Percentiles rank a stretch among this genome's conserved stretches.
These are phyloP conservation scores for Eristalis pertinax DNA, from an alignment of 2,888 invertebrate genomes.

Conservation along the genomic window DNA sequence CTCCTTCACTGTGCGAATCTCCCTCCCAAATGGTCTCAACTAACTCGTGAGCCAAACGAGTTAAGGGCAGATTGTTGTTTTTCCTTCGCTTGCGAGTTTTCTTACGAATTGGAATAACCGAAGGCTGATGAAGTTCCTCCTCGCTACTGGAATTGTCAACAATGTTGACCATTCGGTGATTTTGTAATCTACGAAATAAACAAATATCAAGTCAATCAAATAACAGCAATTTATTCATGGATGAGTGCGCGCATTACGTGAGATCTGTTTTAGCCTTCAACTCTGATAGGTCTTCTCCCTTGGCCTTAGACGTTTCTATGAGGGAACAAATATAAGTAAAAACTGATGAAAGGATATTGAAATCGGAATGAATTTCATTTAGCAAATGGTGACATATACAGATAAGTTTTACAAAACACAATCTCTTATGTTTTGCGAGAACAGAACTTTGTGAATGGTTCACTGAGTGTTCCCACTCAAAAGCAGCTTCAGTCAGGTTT, in stretches of 20 bases:
- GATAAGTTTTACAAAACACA: no score
- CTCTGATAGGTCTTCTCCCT: constrained; percentile 64
- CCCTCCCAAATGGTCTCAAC: constrained; percentile 85
- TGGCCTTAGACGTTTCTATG: constrained; percentile 66
- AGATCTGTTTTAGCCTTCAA: constrained; percentile 66
- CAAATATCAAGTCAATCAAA: background rate
- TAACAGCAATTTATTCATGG: background rate
- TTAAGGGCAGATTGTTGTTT: constrained; percentile 77
- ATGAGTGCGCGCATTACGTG: constrained; percentile 46
- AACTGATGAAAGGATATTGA: constrained; percentile 67
- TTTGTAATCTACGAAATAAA: constrained; percentile 75
- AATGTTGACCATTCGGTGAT: constrained; percentile 79
- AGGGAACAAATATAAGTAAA: constrained; percentile 65
- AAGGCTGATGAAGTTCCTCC: constrained; percentile 78
- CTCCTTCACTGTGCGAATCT: constrained; percentile 83
- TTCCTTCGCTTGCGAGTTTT: constrained; percentile 80
- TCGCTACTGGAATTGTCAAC: constrained; percentile 80
- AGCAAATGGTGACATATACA: constrained; percentile 17
- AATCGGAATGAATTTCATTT: constrained; percentile 33
- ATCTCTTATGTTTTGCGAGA: background rate
- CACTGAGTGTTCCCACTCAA: background rate
- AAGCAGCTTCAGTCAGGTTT: no score
- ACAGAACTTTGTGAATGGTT: no score
- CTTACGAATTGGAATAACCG: constrained; percentile 78
- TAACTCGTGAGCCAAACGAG: constrained; percentile 81